Evolutionary conservation across 2,797 vertebrate species (phyloP), one percentile per base, ranked within the genome.

Genomic region (Darevskia nairensis): DNA sequence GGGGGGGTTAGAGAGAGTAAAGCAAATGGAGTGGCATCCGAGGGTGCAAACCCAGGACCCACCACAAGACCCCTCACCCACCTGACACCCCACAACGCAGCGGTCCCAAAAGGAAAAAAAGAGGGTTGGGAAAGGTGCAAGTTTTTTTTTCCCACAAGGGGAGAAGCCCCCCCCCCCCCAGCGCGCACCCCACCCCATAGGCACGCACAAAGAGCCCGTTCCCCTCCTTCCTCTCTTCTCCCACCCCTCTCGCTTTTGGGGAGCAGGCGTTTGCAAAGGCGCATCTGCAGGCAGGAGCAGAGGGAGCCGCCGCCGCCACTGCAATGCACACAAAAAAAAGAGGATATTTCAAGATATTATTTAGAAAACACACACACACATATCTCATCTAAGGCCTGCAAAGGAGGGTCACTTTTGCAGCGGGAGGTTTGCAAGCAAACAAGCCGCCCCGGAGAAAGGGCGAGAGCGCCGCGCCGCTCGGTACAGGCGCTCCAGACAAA

Each of bases 241-340:
- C 21, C 23, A 59, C 8, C 46, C 25, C 21, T 44, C 7, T 5
- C 8, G 8, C 4, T 21, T 50, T 50, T 2, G 27, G n/a, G 46
- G 29, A 13, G 59, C 41, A 55, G 23, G 8, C 69, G 69, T 39
- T 35, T 68, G 15, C 80, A 19, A 78, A 83, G 87, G 74, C 68
- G 41, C 19, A 32, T 8, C 35, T 46, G 32, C 82, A 71, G 21
- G 82, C 82, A 79, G 25, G n/a, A 29, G 13, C 29, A 2, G 6
- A 64, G 15, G 55, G 2, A 11, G 79, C 71, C 55, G 83, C 77
- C 64, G 72, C 32, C 27, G 50, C 66, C 21, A 32, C 77, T 35
- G 78, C 79, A 84, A 55, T 88, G 88, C 86, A 80, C 82, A 79
- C 35, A 35, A 35, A 35, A 35, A 44, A 66, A 88, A 27, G 29